Percentiles rank a stretch among this genome's conserved stretches.
phyloP scores from a whole-genome alignment of 2,797 vertebrate species.

The Sarcoramphus papa region DNA sequence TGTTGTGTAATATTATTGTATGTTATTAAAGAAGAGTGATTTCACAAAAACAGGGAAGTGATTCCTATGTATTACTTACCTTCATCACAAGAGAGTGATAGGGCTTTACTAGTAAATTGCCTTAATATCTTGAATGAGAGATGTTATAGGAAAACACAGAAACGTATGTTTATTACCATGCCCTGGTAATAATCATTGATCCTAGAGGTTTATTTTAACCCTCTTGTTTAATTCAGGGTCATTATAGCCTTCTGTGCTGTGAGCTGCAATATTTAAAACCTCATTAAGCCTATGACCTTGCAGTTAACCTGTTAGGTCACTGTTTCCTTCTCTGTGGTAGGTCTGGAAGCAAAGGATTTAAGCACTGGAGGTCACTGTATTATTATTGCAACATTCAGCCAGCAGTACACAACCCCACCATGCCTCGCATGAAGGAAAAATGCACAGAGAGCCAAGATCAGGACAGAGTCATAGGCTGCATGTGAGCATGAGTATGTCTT shows the following conservation, averaged over 20 bases:
- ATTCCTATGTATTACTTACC: background rate
- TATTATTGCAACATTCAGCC: background rate
- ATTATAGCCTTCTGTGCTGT: background rate
- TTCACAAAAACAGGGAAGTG: background rate
- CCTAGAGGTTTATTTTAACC: background rate
- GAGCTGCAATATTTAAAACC: constrained; percentile 23
- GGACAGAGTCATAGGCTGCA: rapidly evolving
- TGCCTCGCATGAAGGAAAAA: background rate
- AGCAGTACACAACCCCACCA: background rate
- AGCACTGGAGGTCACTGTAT: background rate
- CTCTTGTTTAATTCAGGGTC: background rate
- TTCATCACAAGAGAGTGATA: background rate
- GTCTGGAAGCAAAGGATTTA: background rate
- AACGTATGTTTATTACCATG: background rate
- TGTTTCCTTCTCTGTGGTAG: background rate
- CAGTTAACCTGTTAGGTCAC: background rate
- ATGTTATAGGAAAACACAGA: background rate
- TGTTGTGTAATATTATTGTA: background rate
- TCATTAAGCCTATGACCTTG: background rate
- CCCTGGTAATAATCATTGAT: background rate
- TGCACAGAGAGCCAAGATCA: background rate
- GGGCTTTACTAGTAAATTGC: background rate
- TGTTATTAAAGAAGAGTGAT: background rate
- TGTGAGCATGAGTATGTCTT: background rate
- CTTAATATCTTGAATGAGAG: background rate